These are phyloP conservation scores for Eumeta japonica DNA, from an alignment of 1,140 invertebrate genomes.

Conservation along the genomic window DNA sequence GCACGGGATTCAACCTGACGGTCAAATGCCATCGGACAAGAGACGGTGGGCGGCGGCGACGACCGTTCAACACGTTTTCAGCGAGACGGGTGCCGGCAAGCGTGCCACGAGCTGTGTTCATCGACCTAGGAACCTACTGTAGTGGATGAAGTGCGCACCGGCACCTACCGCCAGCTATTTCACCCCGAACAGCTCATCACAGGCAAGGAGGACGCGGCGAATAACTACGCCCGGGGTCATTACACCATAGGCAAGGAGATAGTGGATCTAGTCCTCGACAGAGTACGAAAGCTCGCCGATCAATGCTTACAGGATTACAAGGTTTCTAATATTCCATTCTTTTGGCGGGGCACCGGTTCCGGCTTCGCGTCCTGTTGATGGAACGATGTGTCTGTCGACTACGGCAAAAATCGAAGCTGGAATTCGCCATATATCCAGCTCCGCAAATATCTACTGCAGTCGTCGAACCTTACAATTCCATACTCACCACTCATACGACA, in stretches of 20 bases:
- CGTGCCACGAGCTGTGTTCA: conserved; percentile 81
- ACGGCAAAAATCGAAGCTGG: conserved; percentile 85
- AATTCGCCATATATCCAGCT: conserved; percentile 88
- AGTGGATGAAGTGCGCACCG: conserved; percentile 75
- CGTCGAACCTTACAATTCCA: conserved; percentile 88
- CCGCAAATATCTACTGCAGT: conserved; percentile 88
- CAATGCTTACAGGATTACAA: conserved; percentile 87
- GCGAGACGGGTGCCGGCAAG: conserved; percentile 84
- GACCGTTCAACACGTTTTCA: conserved; percentile 90
- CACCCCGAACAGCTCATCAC: no score
- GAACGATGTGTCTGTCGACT: conserved; percentile 84
- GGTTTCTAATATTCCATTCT: conserved; percentile 84
- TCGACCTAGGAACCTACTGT: conserved; percentile 87
- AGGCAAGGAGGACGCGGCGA: conserved; percentile 85
- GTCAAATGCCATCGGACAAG: conserved; percentile 67
- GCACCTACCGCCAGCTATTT: conserved; percentile 79
- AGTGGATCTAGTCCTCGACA: conserved; percentile 77
- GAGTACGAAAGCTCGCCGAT: conserved; percentile 78
- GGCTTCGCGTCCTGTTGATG: conserved; percentile 88
- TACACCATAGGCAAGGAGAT: conserved; percentile 87
- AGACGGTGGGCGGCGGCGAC: conserved; percentile 67
- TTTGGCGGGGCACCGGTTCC: conserved; percentile 86
- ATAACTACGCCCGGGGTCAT: no score
- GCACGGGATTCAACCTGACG: conserved; percentile 75
- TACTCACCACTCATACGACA: conserved; percentile 78